These are phyloP conservation scores for Drosophila hamatofila DNA, from an alignment of 2,888 invertebrate species.

Conservation along the genomic window DNA sequence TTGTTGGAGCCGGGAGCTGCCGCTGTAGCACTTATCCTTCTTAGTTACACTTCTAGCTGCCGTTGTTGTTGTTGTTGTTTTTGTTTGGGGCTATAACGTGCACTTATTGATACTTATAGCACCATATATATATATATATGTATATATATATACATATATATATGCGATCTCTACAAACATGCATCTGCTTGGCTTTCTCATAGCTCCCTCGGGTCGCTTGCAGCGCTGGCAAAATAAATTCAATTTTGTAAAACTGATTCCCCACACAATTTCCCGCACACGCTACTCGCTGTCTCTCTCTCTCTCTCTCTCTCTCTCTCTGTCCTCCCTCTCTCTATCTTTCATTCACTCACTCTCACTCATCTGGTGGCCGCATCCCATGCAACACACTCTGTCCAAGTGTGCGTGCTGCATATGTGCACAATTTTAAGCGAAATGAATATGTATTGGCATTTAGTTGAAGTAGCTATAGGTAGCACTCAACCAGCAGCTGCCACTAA, in stretches of 20 bases:
- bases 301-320: not conserved
- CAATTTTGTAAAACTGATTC: slow-evolving; percentile 80
- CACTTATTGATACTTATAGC: slow-evolving; percentile 79
- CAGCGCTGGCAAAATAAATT: slow-evolving; percentile 76
- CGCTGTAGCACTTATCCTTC: slow-evolving; percentile 71
- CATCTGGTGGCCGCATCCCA: slow-evolving; percentile 2
- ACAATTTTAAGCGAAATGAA: slow-evolving; percentile 77
- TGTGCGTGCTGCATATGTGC: slow-evolving; percentile 73
- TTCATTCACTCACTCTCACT: not conserved
- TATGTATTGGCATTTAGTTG: slow-evolving; percentile 79
- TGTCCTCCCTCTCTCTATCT: not conserved
- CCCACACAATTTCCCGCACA: slow-evolving; percentile 74
- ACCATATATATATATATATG: slow-evolving; percentile 39
- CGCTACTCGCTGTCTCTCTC: slow-evolving; percentile 9
- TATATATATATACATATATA: not conserved
- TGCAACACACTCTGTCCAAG: slow-evolving; percentile 28
- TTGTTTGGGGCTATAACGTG: slow-evolving; percentile 56
- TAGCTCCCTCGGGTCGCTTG: slow-evolving; percentile 64
- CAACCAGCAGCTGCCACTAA: slow-evolving; percentile 43
- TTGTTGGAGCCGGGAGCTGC: slow-evolving; percentile 16
- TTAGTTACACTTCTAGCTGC: slow-evolving; percentile 75
- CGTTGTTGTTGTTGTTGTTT: slow-evolving; percentile 34
- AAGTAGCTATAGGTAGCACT: slow-evolving; percentile 68
- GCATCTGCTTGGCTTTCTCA: slow-evolving; percentile 54
- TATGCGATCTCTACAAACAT: slow-evolving; percentile 15